These are phyloP conservation scores for Cephalopachus bancanus DNA, from an alignment of 2,797 vertebrate species.

Conservation along the genomic window DNA sequence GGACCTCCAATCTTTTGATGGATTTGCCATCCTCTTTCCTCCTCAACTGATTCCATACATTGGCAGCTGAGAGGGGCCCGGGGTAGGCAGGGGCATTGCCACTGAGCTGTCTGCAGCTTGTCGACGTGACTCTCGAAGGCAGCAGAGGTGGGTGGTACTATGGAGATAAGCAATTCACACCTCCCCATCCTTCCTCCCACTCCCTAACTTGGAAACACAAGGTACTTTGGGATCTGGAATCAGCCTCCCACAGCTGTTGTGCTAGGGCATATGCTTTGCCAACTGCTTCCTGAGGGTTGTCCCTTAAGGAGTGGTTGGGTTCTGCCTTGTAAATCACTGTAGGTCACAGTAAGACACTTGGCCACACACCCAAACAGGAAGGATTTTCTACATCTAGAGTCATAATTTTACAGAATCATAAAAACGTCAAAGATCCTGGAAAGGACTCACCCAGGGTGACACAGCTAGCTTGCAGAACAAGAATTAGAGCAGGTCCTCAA, in stretches of 20 bases:
- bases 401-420: not conserved
- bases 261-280: constrained; percentile 35
- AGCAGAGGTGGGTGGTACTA: constrained; percentile 69
- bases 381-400: not conserved
- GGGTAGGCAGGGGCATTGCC: constrained; percentile 42
- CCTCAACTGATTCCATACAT: not conserved
- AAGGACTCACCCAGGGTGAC: constrained; percentile 25
- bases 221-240: constrained; percentile 64
- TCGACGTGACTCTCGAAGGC: not conserved
- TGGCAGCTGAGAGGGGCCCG: constrained; percentile 1
- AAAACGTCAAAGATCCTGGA: not conserved
- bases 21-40: not conserved
- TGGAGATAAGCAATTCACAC: constrained; percentile 79
- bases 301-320: constrained; percentile 14
- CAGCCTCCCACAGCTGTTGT: constrained; percentile 42
- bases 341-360: constrained; percentile 40
- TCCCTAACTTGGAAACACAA: constrained; percentile 70
- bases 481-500: not conserved
- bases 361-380: constrained; percentile 18
- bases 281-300: not conserved
- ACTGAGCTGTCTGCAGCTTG: constrained; percentile 65
- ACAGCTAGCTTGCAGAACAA: constrained; percentile 42
- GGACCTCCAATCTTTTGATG: not conserved
- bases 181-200: constrained; percentile 75
- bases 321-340: constrained; percentile 37